Percentiles rank a stretch among this genome's conserved stretches.
These are phyloP conservation scores for Lophius americanus DNA, from an alignment of 2,797 vertebrate genomes.

Conservation along the genomic window DNA sequence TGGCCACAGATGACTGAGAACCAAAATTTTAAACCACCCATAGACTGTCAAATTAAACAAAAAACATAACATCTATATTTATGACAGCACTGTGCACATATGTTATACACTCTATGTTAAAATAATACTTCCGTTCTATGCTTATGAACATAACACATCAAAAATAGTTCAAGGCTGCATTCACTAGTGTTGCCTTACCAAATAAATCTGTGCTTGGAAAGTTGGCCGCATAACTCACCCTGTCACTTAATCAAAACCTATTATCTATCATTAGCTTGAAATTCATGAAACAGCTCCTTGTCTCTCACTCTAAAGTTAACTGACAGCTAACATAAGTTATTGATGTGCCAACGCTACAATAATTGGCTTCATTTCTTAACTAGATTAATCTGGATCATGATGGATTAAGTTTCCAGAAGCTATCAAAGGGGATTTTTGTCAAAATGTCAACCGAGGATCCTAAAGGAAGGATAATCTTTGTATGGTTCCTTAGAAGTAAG, in stretches of 20 bases:
- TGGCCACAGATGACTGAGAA: conserved; percentile 19
- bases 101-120: no score
- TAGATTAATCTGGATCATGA: conserved; percentile 42
- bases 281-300: conserved; percentile 27
- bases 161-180: no score
- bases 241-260: no score
- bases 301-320: conserved; percentile 37
- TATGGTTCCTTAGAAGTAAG: no score
- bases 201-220: no score
- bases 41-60: no score
- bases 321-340: conserved; percentile 45
- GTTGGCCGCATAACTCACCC: no score
- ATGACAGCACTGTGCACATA: no score
- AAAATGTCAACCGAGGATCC: conserved; percentile 22
- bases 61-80: no score
- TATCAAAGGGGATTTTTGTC: conserved; percentile 12
- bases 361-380: conserved; percentile 53
- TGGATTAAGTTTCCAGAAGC: conserved; percentile 36
- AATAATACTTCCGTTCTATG: no score
- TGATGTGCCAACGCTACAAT: conserved; percentile 35
- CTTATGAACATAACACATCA: no score
- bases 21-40: conserved; percentile 2
- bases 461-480: neutral
- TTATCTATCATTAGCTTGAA: conserved; percentile 2
- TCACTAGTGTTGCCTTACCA: no score